A percentile compares a stretch with the other conserved stretches of the same genome.
Conservation (phyloP, 1,140 invertebrate species). For the Drosophila ercepeae region DNA sequence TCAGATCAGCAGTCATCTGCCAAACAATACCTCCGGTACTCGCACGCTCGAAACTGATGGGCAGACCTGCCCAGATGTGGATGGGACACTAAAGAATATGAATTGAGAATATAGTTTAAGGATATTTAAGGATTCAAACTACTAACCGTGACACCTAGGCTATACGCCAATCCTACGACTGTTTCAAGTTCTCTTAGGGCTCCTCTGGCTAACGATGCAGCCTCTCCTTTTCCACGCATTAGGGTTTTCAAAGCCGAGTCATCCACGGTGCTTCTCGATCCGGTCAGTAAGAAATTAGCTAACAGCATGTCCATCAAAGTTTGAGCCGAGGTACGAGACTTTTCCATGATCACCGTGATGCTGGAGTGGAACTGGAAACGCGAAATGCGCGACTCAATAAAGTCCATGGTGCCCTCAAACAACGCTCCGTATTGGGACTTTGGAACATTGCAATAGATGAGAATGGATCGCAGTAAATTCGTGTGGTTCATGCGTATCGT, state of each 20-base stretch:
- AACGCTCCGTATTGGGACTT: slow-evolving; percentile 87
- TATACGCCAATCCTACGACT: slow-evolving; percentile 88
- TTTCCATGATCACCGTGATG: slow-evolving; percentile 87
- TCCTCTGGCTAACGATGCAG: slow-evolving; percentile 87
- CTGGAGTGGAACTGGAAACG: slow-evolving; percentile 90
- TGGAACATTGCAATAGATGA: slow-evolving; percentile 92
- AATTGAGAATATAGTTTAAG: neutral
- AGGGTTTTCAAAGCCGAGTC: slow-evolving; percentile 86
- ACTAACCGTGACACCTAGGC: slow-evolving; percentile 90
- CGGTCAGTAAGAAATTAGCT: slow-evolving; percentile 87
- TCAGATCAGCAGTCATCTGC: slow-evolving; percentile 79
- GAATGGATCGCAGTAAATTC: slow-evolving; percentile 89
- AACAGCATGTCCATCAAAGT: slow-evolving; percentile 90
- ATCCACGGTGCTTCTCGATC: slow-evolving; percentile 85
- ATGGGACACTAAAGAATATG: slow-evolving; percentile 67
- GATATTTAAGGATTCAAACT: neutral
- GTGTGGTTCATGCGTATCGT: slow-evolving; percentile 93
- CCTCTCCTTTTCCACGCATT: slow-evolving; percentile 87
- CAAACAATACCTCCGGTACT: slow-evolving; percentile 74
- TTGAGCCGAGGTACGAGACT: slow-evolving; percentile 89
- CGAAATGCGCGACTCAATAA: slow-evolving; percentile 86
- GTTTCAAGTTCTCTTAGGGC: slow-evolving; percentile 90
- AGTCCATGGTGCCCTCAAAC: slow-evolving; percentile 67
- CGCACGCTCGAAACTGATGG: slow-evolving; percentile 71
- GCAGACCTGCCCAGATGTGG: slow-evolving; percentile 73